Conservation (phyloP, 2,113 vertebrate species). For the Lepus americanus region DNA sequence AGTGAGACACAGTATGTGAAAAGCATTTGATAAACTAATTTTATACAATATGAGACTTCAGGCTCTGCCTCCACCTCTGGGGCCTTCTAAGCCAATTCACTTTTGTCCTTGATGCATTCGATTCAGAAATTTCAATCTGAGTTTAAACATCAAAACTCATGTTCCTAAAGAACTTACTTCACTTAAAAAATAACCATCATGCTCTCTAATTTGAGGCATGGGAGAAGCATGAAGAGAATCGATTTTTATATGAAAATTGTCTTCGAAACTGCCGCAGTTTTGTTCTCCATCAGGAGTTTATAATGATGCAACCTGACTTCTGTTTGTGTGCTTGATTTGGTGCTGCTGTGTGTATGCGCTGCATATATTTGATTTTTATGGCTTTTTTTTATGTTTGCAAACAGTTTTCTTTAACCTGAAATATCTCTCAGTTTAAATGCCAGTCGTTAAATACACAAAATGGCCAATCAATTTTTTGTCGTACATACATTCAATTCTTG, state of each 20-base stretch:
- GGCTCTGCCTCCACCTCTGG: background rate
- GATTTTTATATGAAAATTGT: conserved; percentile 80
- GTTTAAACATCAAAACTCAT: conserved; percentile 44
- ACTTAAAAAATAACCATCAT: conserved; percentile 2
- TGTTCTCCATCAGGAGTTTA: conserved; percentile 71
- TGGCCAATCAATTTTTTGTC: conserved; percentile 69
- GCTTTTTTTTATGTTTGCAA: conserved; percentile 79
- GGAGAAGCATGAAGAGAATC: conserved; percentile 73
- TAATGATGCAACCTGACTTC: conserved; percentile 32
- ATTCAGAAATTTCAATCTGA: conserved; percentile 65
- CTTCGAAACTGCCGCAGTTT: conserved; percentile 67
- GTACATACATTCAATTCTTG: conserved; percentile 45
- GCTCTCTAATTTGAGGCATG: conserved; percentile 76
- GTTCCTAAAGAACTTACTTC: conserved; percentile 58
- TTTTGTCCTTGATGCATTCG: background rate
- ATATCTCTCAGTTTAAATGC: conserved; percentile 80
- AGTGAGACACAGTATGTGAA: background rate
- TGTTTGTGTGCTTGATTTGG: conserved; percentile 70
- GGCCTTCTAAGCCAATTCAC: background rate
- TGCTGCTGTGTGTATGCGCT: background rate
- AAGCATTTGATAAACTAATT: conserved; percentile 10
- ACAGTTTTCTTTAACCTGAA: conserved; percentile 79
- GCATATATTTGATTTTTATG: conserved; percentile 82
- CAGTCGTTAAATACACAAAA: conserved; percentile 80
- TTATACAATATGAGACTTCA: no score